phyloP scores from a whole-genome alignment of 1,140 invertebrate genomes.

The Bombyx mori region ASM3026992v2 NC_085126.1:4016001-4016500 shows the following conservation, averaged over 20 bases:
- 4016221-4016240: background rate
- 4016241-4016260: background rate
- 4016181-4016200: too few species aligned
- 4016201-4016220: too few species aligned
- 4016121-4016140: slow-evolving; percentile 14
- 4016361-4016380: too few species aligned
- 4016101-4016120: too few species aligned
- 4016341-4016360: too few species aligned
- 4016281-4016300: too few species aligned
- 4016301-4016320: too few species aligned
- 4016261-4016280: background rate
- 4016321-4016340: too few species aligned
- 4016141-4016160: slow-evolving; percentile 14
- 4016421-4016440: slow-evolving; percentile 8
- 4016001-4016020: slow-evolving; percentile 12
- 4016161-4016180: background rate
- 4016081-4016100: slow-evolving; percentile 20
- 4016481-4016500: slow-evolving; percentile 13
- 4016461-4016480: too few species aligned
- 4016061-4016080: slow-evolving; percentile 20
- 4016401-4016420: slow-evolving; percentile 1
- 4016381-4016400: too few species aligned
- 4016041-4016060: slow-evolving; percentile 10
- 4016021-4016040: too few species aligned
- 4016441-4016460: too few species aligned